Evolutionary conservation across 2,888 invertebrate genomes (phyloP).

Genomic region (Pristionchus fissidentatus): DNA sequence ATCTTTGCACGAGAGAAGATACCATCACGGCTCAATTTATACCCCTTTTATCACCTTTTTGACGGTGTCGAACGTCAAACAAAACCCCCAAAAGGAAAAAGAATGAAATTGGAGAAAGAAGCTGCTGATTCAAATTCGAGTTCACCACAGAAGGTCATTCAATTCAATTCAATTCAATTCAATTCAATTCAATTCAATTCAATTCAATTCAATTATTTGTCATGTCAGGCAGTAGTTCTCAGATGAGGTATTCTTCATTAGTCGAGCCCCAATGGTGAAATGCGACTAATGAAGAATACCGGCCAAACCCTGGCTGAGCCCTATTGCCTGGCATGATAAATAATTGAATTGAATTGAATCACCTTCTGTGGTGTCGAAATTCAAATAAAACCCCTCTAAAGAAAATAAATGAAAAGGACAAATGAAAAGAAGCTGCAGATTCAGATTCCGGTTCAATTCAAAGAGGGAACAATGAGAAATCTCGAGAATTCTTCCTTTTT

Average conservation of each 20-base stretch:
- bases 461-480: conserved; percentile 1
- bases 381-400: conserved; percentile 2
- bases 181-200: no score
- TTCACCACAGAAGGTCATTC: no score
- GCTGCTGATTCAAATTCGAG: background rate
- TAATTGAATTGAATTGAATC: no score
- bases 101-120: background rate
- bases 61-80: conserved; percentile 38
- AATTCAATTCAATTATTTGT: no score
- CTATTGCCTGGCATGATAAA: no score
- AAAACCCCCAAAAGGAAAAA: background rate
- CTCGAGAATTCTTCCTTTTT: background rate
- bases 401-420: background rate
- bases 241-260: no score
- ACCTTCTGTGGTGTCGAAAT: conserved; percentile 24
- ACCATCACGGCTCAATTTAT: conserved; percentile 32
- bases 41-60: conserved; percentile 32
- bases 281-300: no score
- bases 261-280: no score
- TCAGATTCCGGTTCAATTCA: background rate
- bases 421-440: no score
- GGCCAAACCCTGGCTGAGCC: no score
- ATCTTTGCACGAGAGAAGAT: conserved; percentile 42
- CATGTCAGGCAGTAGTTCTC: no score
- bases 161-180: no score